Evolutionary conservation across 2,888 invertebrate species (phyloP), one percentile per base, ranked within the genome.

Genomic region (Matsumyia berberina): DNA sequence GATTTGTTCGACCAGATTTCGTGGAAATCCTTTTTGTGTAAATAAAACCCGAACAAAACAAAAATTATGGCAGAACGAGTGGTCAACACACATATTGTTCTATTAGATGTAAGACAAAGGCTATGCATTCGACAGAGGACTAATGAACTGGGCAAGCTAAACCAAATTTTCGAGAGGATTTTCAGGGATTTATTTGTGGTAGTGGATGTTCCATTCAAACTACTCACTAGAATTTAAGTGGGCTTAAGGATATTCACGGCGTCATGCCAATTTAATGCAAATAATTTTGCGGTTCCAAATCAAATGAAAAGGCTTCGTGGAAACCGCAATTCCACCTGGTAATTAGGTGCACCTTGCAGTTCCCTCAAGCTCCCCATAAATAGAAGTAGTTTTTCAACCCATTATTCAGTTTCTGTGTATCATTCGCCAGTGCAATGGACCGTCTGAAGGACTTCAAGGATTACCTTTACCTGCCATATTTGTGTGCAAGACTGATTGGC

Each of bases 391-490:
- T 2, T 5, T 3, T 5, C 6, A 12, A 7, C 4, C 15, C 2
- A 7, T 15, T 11, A 6, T 1, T 33, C 33, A 46, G 35, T 46
- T 12, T 0, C n/a, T 31, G 9, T 8, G 11, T 15, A 29, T 19
- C 9, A 58, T 8, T 15, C n/a, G 17, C 0, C 4, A n/a, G 8
- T 11, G 29, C 37, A 33, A 82, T 82, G 82, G 72, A 78, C 0
- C 39, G 8, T 1, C n/a, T 33, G 2, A 82, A 72, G 19, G 72
- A 82, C 5, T 82, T 82, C 6, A 46, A 78, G 33, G 78, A 82
- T n/a, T 82, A 53, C 19, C 66, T 82, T 0, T 60, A 29, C 9
- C 51, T 82, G n/a, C 82, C 82, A 0, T 72, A 70, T 24, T 55
- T 67, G 1, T 82, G 77, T 58, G 72, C 82, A 53, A 44, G 42